Evolutionary conservation across 2,797 vertebrate species (phyloP).

Genomic region (Merluccius polli): DNA sequence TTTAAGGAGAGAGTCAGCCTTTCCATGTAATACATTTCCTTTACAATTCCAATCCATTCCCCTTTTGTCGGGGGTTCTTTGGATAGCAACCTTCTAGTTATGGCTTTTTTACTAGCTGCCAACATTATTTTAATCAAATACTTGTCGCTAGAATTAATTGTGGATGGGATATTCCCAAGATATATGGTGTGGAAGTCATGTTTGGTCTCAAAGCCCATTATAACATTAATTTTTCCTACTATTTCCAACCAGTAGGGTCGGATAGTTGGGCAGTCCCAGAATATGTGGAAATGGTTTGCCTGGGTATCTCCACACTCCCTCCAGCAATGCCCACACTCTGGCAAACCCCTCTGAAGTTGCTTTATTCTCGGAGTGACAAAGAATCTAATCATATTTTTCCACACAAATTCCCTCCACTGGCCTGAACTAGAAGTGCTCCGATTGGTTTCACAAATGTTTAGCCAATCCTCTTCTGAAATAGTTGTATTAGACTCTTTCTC

Average conservation of each 20-base stretch:
- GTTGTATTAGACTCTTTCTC: neutral
- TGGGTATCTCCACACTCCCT: neutral
- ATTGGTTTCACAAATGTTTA: neutral
- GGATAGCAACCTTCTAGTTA: too few species aligned
- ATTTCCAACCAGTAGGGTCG: neutral
- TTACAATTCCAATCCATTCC: neutral
- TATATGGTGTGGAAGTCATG: neutral
- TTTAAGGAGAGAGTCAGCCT: neutral
- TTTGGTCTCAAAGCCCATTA: neutral
- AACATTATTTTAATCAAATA: neutral
- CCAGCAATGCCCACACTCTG: neutral
- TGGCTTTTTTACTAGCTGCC: neutral
- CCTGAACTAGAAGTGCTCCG: neutral
- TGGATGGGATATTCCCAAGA: neutral
- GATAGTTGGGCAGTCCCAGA: neutral
- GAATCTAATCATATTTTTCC: too few species aligned
- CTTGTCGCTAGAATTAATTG: neutral
- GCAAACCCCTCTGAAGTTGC: neutral
- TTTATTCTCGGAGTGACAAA: neutral
- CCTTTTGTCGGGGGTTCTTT: neutral
- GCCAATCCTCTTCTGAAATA: neutral
- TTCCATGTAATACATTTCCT: neutral
- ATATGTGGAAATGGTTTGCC: neutral
- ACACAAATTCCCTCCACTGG: neutral
- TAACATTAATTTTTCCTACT: neutral